Evolutionary conservation across 2,113 vertebrate species (phyloP).

Genomic region (Hepsetus odoe): DNA sequence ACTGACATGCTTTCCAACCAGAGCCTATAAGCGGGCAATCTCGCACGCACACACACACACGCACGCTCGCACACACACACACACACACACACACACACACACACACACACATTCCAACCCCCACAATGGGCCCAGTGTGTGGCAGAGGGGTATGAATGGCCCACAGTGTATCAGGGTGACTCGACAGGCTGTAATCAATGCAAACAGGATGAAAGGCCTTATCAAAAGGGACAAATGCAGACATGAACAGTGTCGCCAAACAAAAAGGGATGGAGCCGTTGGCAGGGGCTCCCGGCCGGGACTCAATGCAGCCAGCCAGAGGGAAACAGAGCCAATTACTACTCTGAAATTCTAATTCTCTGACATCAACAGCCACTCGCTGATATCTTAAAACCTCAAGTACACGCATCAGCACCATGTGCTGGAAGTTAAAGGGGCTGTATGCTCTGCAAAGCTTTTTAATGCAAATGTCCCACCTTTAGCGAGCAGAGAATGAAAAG

Average conservation of each 20-base stretch:
- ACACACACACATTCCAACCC: constrained; percentile 67
- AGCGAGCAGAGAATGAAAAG: background rate
- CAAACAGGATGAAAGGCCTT: constrained; percentile 74
- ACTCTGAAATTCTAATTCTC: constrained; percentile 61
- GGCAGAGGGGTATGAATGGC: constrained; percentile 69
- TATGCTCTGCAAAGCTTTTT: background rate
- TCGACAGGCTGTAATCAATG: constrained; percentile 77
- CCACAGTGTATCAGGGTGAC: constrained; percentile 73
- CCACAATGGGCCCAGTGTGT: constrained; percentile 78
- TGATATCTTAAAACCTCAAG: constrained; percentile 62
- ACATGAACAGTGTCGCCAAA: constrained; percentile 72
- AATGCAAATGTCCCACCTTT: constrained; percentile 10
- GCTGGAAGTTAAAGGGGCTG: constrained; percentile 29
- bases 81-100: constrained; percentile 53
- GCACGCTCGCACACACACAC: constrained; percentile 46
- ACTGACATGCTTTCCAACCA: constrained; percentile 61
- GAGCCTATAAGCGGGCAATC: constrained; percentile 64
- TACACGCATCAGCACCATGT: constrained; percentile 46
- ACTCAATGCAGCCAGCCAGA: constrained; percentile 53
- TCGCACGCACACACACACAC: constrained; percentile 42
- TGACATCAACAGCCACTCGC: constrained; percentile 61
- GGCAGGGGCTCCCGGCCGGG: constrained; percentile 59
- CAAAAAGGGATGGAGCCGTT: constrained; percentile 65
- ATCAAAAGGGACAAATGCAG: constrained; percentile 74
- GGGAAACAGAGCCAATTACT: constrained; percentile 61